Percentiles rank a stretch among this genome's conserved stretches.
phyloP scores from a whole-genome alignment of 2,888 invertebrate genomes.

The Caenorhabditis imperialis region DNA sequence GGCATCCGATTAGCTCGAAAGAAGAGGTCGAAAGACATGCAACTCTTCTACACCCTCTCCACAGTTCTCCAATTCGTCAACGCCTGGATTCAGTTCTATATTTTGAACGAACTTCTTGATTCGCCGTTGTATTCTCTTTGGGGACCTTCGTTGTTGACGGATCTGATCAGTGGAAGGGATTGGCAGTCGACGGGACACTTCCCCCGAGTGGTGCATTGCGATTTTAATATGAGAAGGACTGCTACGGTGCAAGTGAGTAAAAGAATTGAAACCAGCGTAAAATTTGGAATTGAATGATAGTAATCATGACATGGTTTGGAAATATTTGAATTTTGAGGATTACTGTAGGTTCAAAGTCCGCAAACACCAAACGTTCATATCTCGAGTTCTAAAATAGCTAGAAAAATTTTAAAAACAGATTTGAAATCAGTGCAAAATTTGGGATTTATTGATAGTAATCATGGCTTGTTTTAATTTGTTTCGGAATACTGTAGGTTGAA shows the following conservation, averaged over 20 bases:
- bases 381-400: too few species aligned
- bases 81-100: constrained; percentile 72
- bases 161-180: constrained; percentile 70
- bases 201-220: constrained; percentile 76
- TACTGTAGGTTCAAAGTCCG: too few species aligned
- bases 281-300: too few species aligned
- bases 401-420: too few species aligned
- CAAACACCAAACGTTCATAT: too few species aligned
- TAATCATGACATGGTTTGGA: too few species aligned
- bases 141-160: constrained; percentile 71
- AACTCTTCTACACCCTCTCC: constrained; percentile 69
- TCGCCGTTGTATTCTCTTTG: constrained; percentile 72
- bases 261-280: too few species aligned
- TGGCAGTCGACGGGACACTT: constrained; percentile 77
- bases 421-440: too few species aligned
- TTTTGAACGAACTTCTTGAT: constrained; percentile 72
- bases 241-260: constrained; percentile 72
- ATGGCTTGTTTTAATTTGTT: too few species aligned
- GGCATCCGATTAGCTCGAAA: constrained; percentile 73
- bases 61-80: constrained; percentile 71
- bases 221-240: constrained; percentile 71
- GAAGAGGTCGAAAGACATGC: constrained; percentile 66
- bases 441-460: too few species aligned
- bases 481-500: too few species aligned
- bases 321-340: too few species aligned